Evolutionary conservation across 2,797 vertebrate species (phyloP), one percentile per base, ranked within the genome.

Genomic region (Poecile montanus): DNA sequence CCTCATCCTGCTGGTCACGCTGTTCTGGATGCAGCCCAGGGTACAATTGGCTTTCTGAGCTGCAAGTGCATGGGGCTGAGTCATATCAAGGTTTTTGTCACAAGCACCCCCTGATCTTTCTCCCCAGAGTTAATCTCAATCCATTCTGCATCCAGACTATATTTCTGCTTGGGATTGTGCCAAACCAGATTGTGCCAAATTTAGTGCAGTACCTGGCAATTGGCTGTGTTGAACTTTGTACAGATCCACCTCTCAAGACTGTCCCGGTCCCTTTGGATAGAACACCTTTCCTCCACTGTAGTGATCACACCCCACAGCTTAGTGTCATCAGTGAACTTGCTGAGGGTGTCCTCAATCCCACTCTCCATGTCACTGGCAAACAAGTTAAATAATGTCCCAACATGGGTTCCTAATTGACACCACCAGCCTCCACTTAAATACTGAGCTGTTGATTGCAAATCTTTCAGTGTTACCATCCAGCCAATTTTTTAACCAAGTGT

Each of bases 131-230:
- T 53, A 88, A 58, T 53, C 29, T 74, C 47, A 66, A 30, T 7
- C 29, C 17, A 26, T 74, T 67, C n/a, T 47, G 30, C 5, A 25
- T 4, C 13, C 10, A 34, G 18, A 18, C 15, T 18, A 6, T 42
- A 68, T 15, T 75, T 56, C 26, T 25, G 22, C 5, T 74, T 75
- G 30, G 42, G 6, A 44, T 29, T 61, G 6, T 40, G 9, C 19
- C 5, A 7, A 8, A 4, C 4, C 26, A 42, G 26, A 44, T 29
- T 61, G 6, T 40, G 10, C 19, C 5, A 7, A 8, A 4, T 3
- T 22, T 36, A 22, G 30, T 29, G 26, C 18, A 42, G 34, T 13
- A 48, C 42, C 22, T 54, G 26, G 26, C 6, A 42, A 10, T 1
- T 34, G 34, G 26, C 6, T 16, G 36, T 36, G 54, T 6, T 61